Evolutionary conservation across 2,888 invertebrate genomes (phyloP), one percentile per base, ranked within the genome.

Genomic region (Drosophila dives): DNA sequence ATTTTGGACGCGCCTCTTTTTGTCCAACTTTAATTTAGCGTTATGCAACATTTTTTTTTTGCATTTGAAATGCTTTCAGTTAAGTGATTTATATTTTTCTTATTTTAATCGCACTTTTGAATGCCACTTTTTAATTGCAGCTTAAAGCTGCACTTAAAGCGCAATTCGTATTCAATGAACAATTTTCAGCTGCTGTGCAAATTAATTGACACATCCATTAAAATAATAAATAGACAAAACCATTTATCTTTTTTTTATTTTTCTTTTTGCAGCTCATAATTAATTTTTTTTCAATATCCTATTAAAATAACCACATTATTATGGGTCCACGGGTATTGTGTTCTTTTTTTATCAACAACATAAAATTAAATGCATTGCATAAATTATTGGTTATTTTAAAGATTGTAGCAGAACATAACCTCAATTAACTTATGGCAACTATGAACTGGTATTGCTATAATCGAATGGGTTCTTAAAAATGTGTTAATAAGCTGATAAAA

Each of bases 21-120:
- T 49, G 40, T 49, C 11, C n/a, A 50, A 45, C 56, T 80, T 80
- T 38, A 80, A 80, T 80, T 77, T 66, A 68, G 65, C 80, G 80
- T 77, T 80, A 71, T 71, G 58, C 61, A 74, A 71, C 61, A 65
- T 56, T 80, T 79, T 61, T 61, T 23, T 29, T 42, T 68, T 71
- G 77, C 63, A 45, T 71, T 68, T n/a, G 32, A 15, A 29, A 61
- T 38, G 42, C 45, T 32, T 63, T 23, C 45, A 45, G 23, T 23
- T 15, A 45, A 45, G 23, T 48, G 29, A 26, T 26, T 10, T 17
- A 26, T 10, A 49, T 17, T 10, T 49, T 26, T 23, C 23, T 49
- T 20, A 4, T 23, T 54, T n/a, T 40, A 40, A 23, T 51, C 33
- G 11, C 32, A 17, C 33, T 7, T 20, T 17, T 36, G 17, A 40